A percentile compares a stretch with the other conserved stretches of the same genome.
These are phyloP conservation scores for Erythrolamprus reginae DNA, from an alignment of 2,113 vertebrate species.

Conservation along the genomic window DNA sequence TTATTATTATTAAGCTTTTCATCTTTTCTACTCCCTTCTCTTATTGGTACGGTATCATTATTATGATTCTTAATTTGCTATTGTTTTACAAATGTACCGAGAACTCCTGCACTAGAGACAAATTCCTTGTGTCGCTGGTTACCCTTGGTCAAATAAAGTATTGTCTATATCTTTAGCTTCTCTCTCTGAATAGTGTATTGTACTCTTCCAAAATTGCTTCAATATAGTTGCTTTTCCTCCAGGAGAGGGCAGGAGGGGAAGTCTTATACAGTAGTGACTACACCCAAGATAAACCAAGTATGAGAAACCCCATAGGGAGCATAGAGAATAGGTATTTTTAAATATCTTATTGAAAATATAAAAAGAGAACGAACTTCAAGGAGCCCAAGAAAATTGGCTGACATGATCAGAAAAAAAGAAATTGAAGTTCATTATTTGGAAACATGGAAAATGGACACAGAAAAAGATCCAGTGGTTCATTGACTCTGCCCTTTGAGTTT, in stretches of 20 bases:
- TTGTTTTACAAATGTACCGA: not conserved
- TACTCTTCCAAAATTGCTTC: not conserved
- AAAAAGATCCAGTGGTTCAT: not conserved
- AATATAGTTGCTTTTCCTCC: not conserved
- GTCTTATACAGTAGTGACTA: not conserved
- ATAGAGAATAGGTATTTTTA: not conserved
- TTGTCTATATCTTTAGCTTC: not conserved
- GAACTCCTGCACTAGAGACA: not conserved
- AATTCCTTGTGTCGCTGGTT: not conserved
- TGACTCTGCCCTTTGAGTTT: not conserved
- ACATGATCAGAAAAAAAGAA: not conserved
- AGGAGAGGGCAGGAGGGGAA: not conserved
- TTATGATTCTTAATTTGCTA: not conserved
- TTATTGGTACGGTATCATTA: not conserved
- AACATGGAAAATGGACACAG: not conserved
- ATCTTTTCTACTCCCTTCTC: not conserved
- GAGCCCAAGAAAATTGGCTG: not conserved
- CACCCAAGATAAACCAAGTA: not conserved
- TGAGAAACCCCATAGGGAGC: not conserved
- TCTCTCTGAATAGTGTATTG: not conserved
- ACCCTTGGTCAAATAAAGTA: not conserved
- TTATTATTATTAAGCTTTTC: not conserved
- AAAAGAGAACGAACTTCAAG: not conserved
- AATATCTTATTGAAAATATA: not conserved
- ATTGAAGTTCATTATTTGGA: not conserved